phyloP scores from a whole-genome alignment of 2,797 vertebrate genomes.

The Eospalax fontanierii region DNA sequence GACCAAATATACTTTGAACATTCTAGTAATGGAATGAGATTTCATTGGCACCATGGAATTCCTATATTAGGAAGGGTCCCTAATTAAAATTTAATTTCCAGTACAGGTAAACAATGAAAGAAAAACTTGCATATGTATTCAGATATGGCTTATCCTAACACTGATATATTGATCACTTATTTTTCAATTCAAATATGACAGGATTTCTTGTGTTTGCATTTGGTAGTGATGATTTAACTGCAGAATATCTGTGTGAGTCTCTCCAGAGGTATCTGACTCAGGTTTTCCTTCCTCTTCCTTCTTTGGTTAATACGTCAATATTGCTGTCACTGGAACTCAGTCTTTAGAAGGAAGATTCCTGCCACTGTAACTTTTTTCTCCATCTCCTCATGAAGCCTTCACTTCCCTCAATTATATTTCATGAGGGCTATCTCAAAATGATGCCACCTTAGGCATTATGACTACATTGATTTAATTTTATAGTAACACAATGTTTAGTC shows the following conservation, averaged over 20 bases:
- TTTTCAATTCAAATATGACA: neutral
- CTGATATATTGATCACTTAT: neutral
- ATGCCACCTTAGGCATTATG: no score
- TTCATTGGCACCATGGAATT: neutral
- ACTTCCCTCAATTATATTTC: no score
- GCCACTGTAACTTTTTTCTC: neutral
- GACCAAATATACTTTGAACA: neutral
- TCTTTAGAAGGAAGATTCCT: neutral
- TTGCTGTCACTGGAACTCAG: no score
- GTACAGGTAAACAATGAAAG: conserved; percentile 1
- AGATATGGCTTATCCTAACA: neutral
- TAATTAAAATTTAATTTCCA: neutral
- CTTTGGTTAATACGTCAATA: neutral
- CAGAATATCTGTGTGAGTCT: neutral
- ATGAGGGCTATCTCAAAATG: no score
- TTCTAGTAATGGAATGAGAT: neutral
- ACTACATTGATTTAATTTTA: no score
- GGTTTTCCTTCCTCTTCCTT: neutral
- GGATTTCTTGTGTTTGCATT: neutral
- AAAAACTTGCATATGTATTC: neutral
- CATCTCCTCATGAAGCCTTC: no score
- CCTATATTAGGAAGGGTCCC: no score
- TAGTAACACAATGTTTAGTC: no score
- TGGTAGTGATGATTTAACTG: neutral
- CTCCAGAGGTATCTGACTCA: neutral